Base-by-base conservation (phyloP, 2,797 vertebrate genomes). In the Anableps anableps region DNA sequence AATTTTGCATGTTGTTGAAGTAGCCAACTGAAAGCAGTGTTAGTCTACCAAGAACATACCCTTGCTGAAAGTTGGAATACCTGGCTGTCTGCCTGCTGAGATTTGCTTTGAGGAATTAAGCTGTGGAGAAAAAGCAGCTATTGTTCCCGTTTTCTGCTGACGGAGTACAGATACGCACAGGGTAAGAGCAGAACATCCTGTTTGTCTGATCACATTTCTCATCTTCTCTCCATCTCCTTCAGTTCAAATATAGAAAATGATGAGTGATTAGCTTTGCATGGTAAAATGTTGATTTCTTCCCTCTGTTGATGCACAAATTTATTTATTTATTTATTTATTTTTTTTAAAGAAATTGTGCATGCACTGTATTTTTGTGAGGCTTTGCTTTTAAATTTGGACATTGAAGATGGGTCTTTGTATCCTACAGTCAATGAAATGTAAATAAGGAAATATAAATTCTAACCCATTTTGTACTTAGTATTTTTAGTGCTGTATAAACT, bases 51-150 rank as follows among this genome's bases (percentile, higher is more conserved):
- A 47, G 58, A 73, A 78, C 36, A 38, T 55, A 78, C 4, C 83
- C 72, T 75, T 86, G 83, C 81, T 92, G 80, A 87, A 68, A 88
- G 81, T 77, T 75, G 16, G 74, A 72, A 53, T 80, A 66, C 83
- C 75, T 68, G 38, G 23, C 77, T 82, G 62, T 31, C 74, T 62
- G 55, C 29, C 58, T 41, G 47, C 36, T 29, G 48, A 17, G 26
- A 23, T 77, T 53, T 77, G 23, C 48, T 29, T n/a, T 70, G 48
- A 70, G 76, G 64, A 53, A 41, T 55, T 70, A 77, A 41, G 14
- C 64, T 70, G 60, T 29, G n/a, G 36, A 29, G 14, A 43, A 77
- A 71, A 53, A 55, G 62, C 62, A 51, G 62, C 47, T 50, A 11
- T 36, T 76, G 55, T 64, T n/a, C 29, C 26, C 31, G n/a, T 53